Evolutionary conservation across 2,888 invertebrate species (phyloP), one percentile per base, ranked within the genome.

Genomic region (Xestia c-nigrum): DNA sequence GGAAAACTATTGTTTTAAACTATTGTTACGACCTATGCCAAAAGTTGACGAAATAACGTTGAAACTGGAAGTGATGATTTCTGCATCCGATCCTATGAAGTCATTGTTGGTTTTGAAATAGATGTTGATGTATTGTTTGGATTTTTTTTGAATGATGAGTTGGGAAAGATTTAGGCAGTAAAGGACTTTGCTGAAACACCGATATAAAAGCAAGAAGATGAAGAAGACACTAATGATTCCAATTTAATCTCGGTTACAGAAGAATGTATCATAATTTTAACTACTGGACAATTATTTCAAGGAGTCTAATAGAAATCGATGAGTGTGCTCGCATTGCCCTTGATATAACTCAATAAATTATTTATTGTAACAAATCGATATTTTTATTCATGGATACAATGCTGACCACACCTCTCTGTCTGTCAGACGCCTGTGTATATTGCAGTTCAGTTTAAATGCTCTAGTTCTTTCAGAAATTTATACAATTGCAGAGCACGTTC

Each of bases 1-100:
- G 63, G 83, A 84, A 73, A 78, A 24, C 65, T 68, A 85, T 85
- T 84, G 82, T 84, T 64, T 61, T 72, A 80, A 84, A 72, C 64
- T 74, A 72, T 66, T 57, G 63, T 64, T 43, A 64, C 40, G 52
- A 57, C 46, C 52, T 46, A 75, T 84, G 84, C 84, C 84, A 84
- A 84, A 85, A 85, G 50, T 73, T 76, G 72, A 73, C 57, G 81
- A 80, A 72, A 61, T 68, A 43, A 61, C n/a, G 46, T 71, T 61
- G 50, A 74, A 72, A 63, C 24, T 72, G 40, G 50, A 82, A 76
- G 83, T 80, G 83, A 63, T 83, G 83, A 83, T 70, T 70, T 79
- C 55, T 75, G 85, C 72, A 83, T 83, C 83, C 85, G 66, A 80
- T 67, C 43, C n/a, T 66, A 59, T 83, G 75, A 75, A 76, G 85